Evolutionary conservation across 2,888 invertebrate genomes (phyloP), one percentile per base, ranked within the genome.

Genomic region (Synanthedon formicaeformis): DNA sequence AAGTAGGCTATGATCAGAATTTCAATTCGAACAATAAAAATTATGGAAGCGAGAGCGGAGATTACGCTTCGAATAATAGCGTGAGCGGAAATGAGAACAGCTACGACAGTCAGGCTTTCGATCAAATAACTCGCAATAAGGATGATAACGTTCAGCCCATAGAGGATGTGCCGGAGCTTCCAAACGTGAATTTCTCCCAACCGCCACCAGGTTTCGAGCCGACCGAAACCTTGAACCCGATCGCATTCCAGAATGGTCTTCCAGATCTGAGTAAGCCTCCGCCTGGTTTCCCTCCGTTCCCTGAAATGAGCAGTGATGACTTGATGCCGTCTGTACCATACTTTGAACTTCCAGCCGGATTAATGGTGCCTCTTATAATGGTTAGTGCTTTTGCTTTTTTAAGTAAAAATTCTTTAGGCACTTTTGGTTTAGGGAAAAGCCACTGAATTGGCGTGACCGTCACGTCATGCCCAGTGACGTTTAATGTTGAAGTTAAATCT

Each of bases 281-380:
- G 0, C 96, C 96, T 4, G 95, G 95, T 40, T 96, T 94, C 70
- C 88, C 85, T 62, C 71, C 86, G 61, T 71, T 89, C 78, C 71
- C 78, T 10, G 86, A 88, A 59, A 65, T 84, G 54, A 86, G 75
- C 62, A 83, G 75, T 66, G 94, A 95, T 64, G 95, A 95, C 57
- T 83, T 95, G 59, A 92, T 95, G 84, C 98, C 98, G 27, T 93
- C 94, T 27, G 94, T 96, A 64, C 97, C 98, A 51, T 99, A 99
- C 78, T 99, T 94, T 76, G 98, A 99, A 75, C 89, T 99, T 59
- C 99, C 99, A 2, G 98, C 99, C 53, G 99, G 98, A 50, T 89
- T 99, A 16, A 98, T 99, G 94, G 97, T 98, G 54, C 97, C 98
- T n/a, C 90, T 98, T 12, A 95, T 99, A 56, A 95, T 94, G 90